Conservation (phyloP, 2,888 invertebrate genomes). For the Anthrax anthrax region DNA sequence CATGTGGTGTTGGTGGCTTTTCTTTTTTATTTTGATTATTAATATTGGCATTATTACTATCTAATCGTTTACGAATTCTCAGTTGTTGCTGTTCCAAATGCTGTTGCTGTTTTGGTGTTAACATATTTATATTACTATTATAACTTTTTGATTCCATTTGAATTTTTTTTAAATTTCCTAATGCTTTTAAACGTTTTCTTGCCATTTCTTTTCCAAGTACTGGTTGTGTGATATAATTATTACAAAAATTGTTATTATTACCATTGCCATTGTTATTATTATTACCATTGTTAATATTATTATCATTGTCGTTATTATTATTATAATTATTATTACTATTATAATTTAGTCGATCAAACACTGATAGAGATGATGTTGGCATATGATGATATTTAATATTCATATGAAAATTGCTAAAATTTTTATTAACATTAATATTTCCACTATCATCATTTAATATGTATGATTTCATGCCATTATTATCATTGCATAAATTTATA, state of each 20-base stretch:
- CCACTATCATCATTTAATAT: not conserved
- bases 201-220: constrained; percentile 9
- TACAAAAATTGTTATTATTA: not conserved
- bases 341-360: not conserved
- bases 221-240: constrained; percentile 1
- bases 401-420: not conserved
- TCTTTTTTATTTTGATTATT: constrained; percentile 1
- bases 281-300: not conserved
- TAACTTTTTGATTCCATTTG: constrained; percentile 6
- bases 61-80: not conserved
- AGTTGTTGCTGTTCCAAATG: not conserved
- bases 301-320: not conserved
- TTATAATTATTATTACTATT: not conserved
- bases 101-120: no score
- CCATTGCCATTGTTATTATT: not conserved
- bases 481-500: not conserved
- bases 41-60: not conserved
- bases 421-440: not conserved
- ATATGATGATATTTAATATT: no score
- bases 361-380: not conserved
- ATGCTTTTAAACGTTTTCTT: constrained; percentile 7
- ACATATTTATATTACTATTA: not conserved
- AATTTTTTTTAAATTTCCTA: constrained; percentile 8
- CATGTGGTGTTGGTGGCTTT: constrained; percentile 7
- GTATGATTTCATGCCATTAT: no score